A percentile compares a stretch with the other conserved stretches of the same genome.
These are phyloP conservation scores for Myotis vivesi DNA, from an alignment of 2,797 vertebrate species.

Conservation along the genomic window DNA sequence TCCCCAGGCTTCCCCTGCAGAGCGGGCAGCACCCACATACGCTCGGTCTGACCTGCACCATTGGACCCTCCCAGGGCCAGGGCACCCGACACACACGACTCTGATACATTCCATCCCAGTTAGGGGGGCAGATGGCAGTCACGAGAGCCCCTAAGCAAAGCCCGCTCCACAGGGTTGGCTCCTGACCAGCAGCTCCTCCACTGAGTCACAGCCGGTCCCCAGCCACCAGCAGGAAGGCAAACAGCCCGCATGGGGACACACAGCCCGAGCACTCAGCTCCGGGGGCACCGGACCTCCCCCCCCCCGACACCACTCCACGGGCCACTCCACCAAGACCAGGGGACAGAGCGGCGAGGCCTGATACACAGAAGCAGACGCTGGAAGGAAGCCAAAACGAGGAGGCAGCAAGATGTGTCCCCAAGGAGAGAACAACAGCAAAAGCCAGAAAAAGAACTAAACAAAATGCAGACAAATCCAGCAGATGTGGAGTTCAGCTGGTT, in stretches of 20 bases:
- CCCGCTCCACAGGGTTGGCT: not conserved
- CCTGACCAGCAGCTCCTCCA: not conserved
- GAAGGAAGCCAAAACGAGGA: not conserved
- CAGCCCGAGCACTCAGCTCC: not conserved
- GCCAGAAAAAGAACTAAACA: not conserved
- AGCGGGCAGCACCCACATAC: not conserved
- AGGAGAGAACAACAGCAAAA: not conserved
- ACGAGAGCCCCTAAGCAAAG: not conserved
- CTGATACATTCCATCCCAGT: not conserved
- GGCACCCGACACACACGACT: no score
- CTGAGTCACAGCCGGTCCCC: not conserved
- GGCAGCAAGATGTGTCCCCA: not conserved
- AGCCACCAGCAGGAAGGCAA: not conserved
- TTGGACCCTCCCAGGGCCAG: no score
- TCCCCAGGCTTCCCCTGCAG: no score
- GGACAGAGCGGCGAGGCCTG: no score
- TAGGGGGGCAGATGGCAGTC: not conserved
- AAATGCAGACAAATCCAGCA: not conserved
- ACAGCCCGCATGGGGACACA: not conserved
- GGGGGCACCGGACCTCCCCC: not conserved
- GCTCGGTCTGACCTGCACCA: not conserved
- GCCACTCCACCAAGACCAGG: not conserved
- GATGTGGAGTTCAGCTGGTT: not conserved
- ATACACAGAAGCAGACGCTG: not conserved
- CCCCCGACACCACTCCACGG: not conserved